Conservation (phyloP, 2,113 vertebrate genomes). For the Chrysemys picta region DNA sequence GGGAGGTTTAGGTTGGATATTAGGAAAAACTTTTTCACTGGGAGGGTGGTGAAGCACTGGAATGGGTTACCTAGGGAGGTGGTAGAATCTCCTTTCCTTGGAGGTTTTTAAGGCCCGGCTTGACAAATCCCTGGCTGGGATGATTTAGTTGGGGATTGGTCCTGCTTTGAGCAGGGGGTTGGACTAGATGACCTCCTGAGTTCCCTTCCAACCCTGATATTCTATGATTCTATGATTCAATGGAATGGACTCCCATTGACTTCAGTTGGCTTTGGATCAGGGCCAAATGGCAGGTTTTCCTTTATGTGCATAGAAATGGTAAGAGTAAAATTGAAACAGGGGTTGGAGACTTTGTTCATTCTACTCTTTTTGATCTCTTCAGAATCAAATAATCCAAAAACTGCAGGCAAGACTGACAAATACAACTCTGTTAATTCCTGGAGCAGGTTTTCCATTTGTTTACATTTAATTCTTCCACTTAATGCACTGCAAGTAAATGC, state of each 20-base stretch:
- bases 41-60: too few relatives aligned
- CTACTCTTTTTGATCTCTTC: not conserved
- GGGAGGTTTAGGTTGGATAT: too few relatives aligned
- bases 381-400: not conserved
- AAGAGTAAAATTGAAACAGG: not conserved
- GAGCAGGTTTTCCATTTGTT: not conserved
- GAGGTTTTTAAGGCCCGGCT: too few relatives aligned
- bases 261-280: not conserved
- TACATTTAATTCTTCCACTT: not conserved
- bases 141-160: too few relatives aligned
- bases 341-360: not conserved
- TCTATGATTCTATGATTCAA: too few relatives aligned
- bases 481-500: not conserved
- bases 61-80: too few relatives aligned
- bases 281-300: not conserved
- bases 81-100: too few relatives aligned
- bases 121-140: too few relatives aligned
- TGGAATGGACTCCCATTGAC: not conserved
- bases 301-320: not conserved
- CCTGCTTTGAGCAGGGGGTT: too few relatives aligned
- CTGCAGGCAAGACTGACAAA: not conserved
- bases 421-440: not conserved
- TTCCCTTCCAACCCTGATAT: too few relatives aligned
- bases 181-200: too few relatives aligned
- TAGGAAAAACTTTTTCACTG: too few relatives aligned